Percentiles rank a stretch among this genome's conserved stretches.
Conservation (phyloP, 1,140 invertebrate genomes). For the Lepidotrigona ventralis region DNA sequence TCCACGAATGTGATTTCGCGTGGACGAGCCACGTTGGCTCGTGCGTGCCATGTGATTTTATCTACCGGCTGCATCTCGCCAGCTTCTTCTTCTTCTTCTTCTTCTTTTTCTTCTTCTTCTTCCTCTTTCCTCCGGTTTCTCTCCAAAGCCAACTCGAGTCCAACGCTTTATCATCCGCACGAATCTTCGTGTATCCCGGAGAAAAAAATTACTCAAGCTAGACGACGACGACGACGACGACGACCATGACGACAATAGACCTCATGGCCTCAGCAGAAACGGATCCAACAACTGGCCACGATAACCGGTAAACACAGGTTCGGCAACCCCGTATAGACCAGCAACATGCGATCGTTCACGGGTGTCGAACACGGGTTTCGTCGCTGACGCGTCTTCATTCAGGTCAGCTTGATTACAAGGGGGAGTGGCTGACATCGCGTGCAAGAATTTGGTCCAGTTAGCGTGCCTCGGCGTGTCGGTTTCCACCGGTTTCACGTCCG, state of each 20-base stretch:
- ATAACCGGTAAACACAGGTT: constrained; percentile 20
- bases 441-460: neutral
- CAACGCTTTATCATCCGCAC: constrained; percentile 16
- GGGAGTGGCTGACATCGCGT: neutral
- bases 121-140: neutral
- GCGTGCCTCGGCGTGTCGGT: neutral
- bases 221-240: no score
- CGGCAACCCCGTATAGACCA: neutral
- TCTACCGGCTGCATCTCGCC: constrained; percentile 1
- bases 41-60: constrained; percentile 43
- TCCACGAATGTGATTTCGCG: constrained; percentile 49
- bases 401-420: neutral
- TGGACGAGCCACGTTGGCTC: neutral
- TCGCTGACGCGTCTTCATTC: constrained; percentile 6
- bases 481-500: neutral
- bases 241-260: neutral
- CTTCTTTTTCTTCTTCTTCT: neutral
- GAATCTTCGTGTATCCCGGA: constrained; percentile 9
- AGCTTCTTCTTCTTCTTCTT: neutral
- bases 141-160: neutral
- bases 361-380: neutral
- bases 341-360: neutral
- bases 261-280: neutral
- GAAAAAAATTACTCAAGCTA: constrained; percentile 26
- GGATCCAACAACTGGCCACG: neutral